A percentile compares a stretch with the other conserved stretches of the same genome.
phyloP scores from a whole-genome alignment of 2,888 invertebrate genomes.

The Phengaris arion region DNA sequence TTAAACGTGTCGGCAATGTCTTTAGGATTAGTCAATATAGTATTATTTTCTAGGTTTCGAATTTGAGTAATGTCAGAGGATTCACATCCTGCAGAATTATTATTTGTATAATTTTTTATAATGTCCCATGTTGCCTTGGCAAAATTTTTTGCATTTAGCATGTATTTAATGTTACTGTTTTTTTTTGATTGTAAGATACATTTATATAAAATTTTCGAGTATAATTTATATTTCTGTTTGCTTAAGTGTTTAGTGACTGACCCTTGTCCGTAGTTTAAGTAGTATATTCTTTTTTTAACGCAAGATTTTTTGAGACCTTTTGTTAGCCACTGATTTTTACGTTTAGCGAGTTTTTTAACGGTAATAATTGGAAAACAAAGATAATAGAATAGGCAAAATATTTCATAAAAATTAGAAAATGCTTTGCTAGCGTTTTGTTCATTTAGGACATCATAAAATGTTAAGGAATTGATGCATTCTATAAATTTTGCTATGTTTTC shows the following conservation, averaged over 20 bases:
- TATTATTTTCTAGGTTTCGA: not conserved
- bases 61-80: not conserved
- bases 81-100: not conserved
- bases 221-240: slow-evolving; percentile 15
- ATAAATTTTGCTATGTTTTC: slow-evolving; percentile 18
- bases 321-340: too few species aligned
- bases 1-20: not conserved
- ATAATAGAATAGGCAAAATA: not conserved
- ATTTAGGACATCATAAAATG: slow-evolving; percentile 9
- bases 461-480: slow-evolving; percentile 17
- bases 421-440: slow-evolving; percentile 5
- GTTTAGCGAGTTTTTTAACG: too few species aligned
- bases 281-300: not conserved
- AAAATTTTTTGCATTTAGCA: too few species aligned
- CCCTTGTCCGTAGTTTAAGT: not conserved
- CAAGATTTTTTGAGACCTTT: too few species aligned
- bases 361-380: too few species aligned
- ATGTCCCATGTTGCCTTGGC: too few species aligned
- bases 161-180: slow-evolving; percentile 3
- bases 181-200: not conserved
- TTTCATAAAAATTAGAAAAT: slow-evolving; percentile 5
- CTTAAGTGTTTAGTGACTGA: not conserved
- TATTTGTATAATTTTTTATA: not conserved
- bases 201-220: slow-evolving; percentile 1
- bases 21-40: not conserved